phyloP scores from a whole-genome alignment of 2,888 invertebrate genomes.

The Gandaritis pyraliata region DNA sequence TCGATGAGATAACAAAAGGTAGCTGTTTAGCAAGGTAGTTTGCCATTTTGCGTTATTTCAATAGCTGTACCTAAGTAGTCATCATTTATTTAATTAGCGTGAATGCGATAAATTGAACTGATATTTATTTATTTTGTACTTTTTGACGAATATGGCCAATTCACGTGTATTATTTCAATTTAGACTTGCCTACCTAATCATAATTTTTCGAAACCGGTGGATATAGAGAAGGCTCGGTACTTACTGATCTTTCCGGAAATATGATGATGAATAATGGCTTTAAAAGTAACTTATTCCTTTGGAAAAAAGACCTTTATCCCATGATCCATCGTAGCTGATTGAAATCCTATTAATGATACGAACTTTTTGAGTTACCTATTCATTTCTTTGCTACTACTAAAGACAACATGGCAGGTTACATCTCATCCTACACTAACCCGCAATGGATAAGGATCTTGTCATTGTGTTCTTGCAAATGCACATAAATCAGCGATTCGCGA shows the following conservation, averaged over 20 bases:
- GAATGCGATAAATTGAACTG: background rate
- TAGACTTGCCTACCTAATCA: too few relatives aligned
- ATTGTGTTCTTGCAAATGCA: slow-evolving; percentile 52
- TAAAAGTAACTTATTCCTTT: background rate
- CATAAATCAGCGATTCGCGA: slow-evolving; percentile 66
- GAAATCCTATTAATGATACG: too few relatives aligned
- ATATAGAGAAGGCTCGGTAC: too few relatives aligned
- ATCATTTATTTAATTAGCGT: background rate
- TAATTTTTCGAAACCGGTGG: too few relatives aligned
- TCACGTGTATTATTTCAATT: too few relatives aligned
- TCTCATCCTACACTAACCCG: slow-evolving; percentile 13
- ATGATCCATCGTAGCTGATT: too few relatives aligned
- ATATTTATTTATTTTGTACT: too few relatives aligned
- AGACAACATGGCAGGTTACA: slow-evolving; percentile 15
- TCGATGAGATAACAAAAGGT: slow-evolving; percentile 39
- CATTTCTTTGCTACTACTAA: background rate
- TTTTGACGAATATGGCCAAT: too few relatives aligned
- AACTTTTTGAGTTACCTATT: too few relatives aligned
- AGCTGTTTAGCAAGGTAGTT: slow-evolving; percentile 29
- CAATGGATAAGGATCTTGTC: slow-evolving; percentile 47
- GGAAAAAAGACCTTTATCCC: too few relatives aligned
- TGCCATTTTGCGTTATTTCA: slow-evolving; percentile 21
- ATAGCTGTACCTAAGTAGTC: background rate
- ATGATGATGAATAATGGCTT: background rate
- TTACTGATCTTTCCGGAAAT: too few relatives aligned